Percentiles rank a stretch among this genome's conserved stretches.
Conservation (phyloP, 2,113 vertebrate species). For the Oreochromis spilurus region DNA sequence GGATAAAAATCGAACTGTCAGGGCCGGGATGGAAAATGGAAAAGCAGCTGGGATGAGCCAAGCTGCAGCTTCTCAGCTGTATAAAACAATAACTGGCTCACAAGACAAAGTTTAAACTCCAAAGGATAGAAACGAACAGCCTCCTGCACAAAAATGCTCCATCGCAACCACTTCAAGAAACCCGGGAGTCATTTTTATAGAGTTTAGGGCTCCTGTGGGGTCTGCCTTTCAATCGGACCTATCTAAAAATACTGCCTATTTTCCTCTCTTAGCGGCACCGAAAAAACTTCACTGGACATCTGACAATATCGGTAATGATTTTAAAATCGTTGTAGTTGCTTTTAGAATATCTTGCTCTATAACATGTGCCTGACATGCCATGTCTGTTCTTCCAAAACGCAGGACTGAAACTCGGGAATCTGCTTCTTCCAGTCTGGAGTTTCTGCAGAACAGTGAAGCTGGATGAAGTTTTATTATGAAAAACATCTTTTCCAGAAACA, state of each 20-base stretch:
- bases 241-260: background rate
- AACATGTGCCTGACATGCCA: background rate
- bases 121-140: fast-evolving
- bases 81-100: background rate
- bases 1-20: background rate
- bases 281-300: no score
- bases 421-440: background rate
- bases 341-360: background rate
- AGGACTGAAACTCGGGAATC: background rate
- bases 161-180: background rate
- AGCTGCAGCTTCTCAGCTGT: background rate
- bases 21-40: background rate
- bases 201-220: background rate
- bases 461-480: background rate
- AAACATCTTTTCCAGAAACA: background rate
- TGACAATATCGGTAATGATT: fast-evolving
- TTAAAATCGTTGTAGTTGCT: background rate
- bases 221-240: fast-evolving
- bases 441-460: background rate
- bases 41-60: background rate
- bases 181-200: background rate
- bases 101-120: background rate
- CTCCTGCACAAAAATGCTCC: background rate
- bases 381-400: background rate
- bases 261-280: background rate